Base-by-base conservation (phyloP, 2,888 invertebrate genomes). In the Phalera bucephala region DNA sequence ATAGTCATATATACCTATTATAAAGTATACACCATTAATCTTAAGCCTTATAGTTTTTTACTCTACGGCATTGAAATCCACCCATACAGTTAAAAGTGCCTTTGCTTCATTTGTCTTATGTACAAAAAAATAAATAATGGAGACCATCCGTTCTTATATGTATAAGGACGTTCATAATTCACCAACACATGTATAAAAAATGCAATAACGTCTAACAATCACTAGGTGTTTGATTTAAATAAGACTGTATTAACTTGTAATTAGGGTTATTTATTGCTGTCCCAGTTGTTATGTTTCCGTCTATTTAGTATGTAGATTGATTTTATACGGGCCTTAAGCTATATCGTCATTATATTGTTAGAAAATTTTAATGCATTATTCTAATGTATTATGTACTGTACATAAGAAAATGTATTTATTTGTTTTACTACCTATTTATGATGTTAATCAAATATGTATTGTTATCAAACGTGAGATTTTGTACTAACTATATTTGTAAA, bases 71-170 rank as follows among this genome's bases (percentile, higher is more conserved):
- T 56, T 51, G 56, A 47, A 36, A 30, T 38, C 44, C 45, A 42
- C 32, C 30, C 50, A 31, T 31, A 26, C 25, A 21, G 37, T 48
- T 39, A 43, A 21, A 28, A 26, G 37, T 39, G 23, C 37, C 11
- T 44, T 43, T 40, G 43, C 35, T 33, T 42, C 36, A 50, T 56
- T 34, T 41, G 33, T n/a, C n/a, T n/a, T n/a, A n/a, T n/a, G n/a
- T n/a, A n/a, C n/a, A n/a, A 56, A 56, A 45, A 56, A 40, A 44
- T 33, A 12, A 45, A 48, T 48, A 44, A 44, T 40, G 19, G 33
- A 31, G 34, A 34, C 30, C 9, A 45, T 56, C 40, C 43, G 33
- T 32, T 47, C 35, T 47, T 36, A 10, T 28, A 44, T 36, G 34
- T n/a, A n/a, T n/a, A n/a, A n/a, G 45, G 14, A 8, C 2, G 7